Base-by-base conservation (phyloP, 2,113 vertebrate species). In the Daboia siamensis region DNA sequence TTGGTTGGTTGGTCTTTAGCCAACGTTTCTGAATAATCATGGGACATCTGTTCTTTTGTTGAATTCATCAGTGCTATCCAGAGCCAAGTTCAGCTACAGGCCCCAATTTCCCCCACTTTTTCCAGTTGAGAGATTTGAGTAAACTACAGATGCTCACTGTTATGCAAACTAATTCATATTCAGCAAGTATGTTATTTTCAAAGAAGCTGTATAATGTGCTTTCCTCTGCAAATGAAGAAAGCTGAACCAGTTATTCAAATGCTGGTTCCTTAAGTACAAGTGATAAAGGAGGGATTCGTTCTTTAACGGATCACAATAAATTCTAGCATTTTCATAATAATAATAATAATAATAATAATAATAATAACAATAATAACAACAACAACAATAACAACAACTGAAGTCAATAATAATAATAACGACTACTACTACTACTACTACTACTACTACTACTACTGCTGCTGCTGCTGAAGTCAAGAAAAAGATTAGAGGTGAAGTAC, bases 91-190 rank as follows among this genome's bases (percentile, higher is more conserved):
- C 94, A 94, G 94, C 93, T 95, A 94, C 20, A 17, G 88, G 89
- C 89, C 88, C 92, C 88, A 92, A 94, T 90, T 80, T 0, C 3
- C 2, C 74, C 17, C 33, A 17, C 94, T 94, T 88, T 94, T 89
- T 94, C 94, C 26, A 64, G 91, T 93, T 95, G 95, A 96, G 90
- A 96, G 94, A 92, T n/a, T 89, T 94, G 92, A 92, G 93, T 74
- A 95, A 96, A 93, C 95, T 96, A 96, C 95, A 96, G 95, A 96
- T 96, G 95, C 20, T 95, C 94, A 95, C 95, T 96, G 94, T 94
- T 95, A 95, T 96, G 92, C 94, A 96, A 93, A 93, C 93, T 96
- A 94, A 97, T 96, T 96, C 94, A 93, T 91, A 96, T 95, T 94
- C 94, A 95, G 93, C 95, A 96, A 95, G 61, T 94, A 93, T 94